Base-by-base conservation (phyloP, 2,113 vertebrate species). In the Ceyx cyanopectus region DNA sequence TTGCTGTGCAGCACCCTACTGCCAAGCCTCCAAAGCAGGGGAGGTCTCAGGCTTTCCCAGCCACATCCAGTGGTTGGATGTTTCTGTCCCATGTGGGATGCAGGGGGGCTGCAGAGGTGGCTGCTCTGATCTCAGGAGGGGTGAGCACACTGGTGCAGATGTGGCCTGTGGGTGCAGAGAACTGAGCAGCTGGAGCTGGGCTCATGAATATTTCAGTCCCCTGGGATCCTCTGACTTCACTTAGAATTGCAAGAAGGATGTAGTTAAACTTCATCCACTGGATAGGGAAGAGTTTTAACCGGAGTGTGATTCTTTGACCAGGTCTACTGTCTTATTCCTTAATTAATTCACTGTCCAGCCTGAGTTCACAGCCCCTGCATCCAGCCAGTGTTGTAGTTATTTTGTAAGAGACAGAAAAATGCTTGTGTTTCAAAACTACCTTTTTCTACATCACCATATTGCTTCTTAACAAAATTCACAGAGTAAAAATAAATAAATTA, bases 41-140 rank as follows among this genome's bases (percentile, higher is more conserved):
- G 40, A 48, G 51, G 19, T 82, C 41, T 70, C 21, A 29, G 62
- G 41, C 72, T 34, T 85, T 75, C 46, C 41, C 3, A 0, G 27
- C 57, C 0, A 0, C 6, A 5, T 37, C 51, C 0, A 0, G 29
- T 45, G 53, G 32, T 40, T 0, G 3, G 23, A 50, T 73, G 63
- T 30, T 65, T 18, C 58, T 34, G 30, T 80, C 30, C 9, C 10
- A 20, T 2, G 2, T 4, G 6, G 10, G 5, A 19, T 7, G 26
- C 13, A 3, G 11, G n/a, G 8, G 21, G 12, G 30, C 41, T 43
- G 41, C 8, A 8, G 43, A 46, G 9, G 4, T 5, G 10, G 12
- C 15, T 32, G 53, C 56, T 63, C 30, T 12, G 7, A 7, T 73
- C 2, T 1, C 2, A 5, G 26, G 24, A 12, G 61, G 34, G 9